These are phyloP conservation scores for Liparis tanakae DNA, from an alignment of 2,797 vertebrate genomes.

Conservation along the genomic window DNA sequence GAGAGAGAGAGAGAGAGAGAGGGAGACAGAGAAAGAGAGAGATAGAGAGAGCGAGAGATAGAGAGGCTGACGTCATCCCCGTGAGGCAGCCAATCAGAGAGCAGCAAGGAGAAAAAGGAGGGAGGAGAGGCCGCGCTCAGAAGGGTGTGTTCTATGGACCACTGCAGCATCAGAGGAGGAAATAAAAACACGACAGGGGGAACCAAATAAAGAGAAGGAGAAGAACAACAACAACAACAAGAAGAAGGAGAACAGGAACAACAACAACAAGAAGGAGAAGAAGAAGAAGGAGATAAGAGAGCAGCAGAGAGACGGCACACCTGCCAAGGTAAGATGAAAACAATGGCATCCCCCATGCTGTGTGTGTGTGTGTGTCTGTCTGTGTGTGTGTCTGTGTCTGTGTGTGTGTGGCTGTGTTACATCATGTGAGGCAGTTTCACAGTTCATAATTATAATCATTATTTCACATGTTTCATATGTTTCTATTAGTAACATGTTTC, in stretches of 20 bases:
- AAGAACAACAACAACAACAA: slow-evolving; percentile 7
- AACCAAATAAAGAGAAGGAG: neutral
- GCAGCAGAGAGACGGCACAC: slow-evolving; percentile 22
- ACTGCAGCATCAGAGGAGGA: slow-evolving; percentile 71
- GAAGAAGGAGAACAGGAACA: slow-evolving; percentile 4
- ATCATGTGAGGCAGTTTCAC: no score
- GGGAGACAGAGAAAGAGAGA: no score
- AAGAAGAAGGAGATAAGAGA: slow-evolving; percentile 8
- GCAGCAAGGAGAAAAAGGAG: slow-evolving; percentile 35
- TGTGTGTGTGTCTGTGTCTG: slow-evolving; percentile 2
- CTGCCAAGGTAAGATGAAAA: slow-evolving; percentile 63
- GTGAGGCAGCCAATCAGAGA: slow-evolving; percentile 66
- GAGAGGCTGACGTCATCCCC: slow-evolving; percentile 76
- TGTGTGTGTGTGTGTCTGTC: slow-evolving; percentile 16
- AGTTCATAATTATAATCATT: no score
- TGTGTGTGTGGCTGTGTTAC: no score
- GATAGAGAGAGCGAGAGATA: slow-evolving; percentile 50
- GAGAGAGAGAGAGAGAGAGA: slow-evolving; percentile 35
- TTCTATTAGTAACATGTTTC: no score
- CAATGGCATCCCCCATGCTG: slow-evolving; percentile 42
- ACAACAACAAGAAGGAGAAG: no score
- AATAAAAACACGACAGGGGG: slow-evolving; percentile 4
- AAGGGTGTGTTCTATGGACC: slow-evolving; percentile 76
- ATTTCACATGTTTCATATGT: no score
- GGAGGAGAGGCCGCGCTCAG: slow-evolving; percentile 57